A percentile compares a stretch with the other conserved stretches of the same genome.
phyloP scores from a whole-genome alignment of 2,797 vertebrate genomes.

The Notoglanidium macrostoma region DNA sequence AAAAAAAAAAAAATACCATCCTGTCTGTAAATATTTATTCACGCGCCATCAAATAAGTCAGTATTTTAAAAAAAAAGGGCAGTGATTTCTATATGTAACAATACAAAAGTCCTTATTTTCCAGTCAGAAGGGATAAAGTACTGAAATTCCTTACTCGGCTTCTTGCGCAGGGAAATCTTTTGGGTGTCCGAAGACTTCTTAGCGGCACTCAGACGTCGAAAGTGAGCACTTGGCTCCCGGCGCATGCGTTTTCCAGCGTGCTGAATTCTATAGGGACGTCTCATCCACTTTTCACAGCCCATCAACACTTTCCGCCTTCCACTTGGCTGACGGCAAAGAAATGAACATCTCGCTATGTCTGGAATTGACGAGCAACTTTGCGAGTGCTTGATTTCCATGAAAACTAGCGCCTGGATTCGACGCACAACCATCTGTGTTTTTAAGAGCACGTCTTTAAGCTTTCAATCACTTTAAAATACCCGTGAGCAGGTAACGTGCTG shows the following conservation, averaged over 20 bases:
- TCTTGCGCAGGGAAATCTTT: not conserved
- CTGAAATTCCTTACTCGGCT: not conserved
- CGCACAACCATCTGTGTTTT: constrained; percentile 36
- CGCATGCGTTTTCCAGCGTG: not conserved
- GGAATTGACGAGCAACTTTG: constrained; percentile 34
- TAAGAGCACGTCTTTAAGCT: constrained; percentile 14
- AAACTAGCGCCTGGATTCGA: constrained; percentile 24
- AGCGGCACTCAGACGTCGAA: not conserved
- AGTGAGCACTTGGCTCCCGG: not conserved
- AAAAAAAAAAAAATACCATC: not conserved
- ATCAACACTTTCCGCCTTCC: constrained; percentile 12
- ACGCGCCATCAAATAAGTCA: not conserved
- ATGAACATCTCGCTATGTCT: constrained; percentile 27
- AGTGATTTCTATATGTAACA: not conserved
- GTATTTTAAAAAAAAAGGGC: not conserved
- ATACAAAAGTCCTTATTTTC: not conserved
- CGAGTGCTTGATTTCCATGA: constrained; percentile 24
- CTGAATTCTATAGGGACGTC: not conserved
- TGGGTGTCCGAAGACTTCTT: not conserved
- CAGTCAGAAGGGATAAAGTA: not conserved
- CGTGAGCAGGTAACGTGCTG: not conserved
- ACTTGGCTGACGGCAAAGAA: constrained; percentile 5
- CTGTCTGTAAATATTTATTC: not conserved
- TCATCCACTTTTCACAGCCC: not conserved
- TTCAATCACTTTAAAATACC: constrained; percentile 15